A percentile compares a stretch with the other conserved stretches of the same genome.
Evolutionary conservation across 2,888 invertebrate genomes (phyloP).

Genomic region (Trachelus iudaicus): DNA sequence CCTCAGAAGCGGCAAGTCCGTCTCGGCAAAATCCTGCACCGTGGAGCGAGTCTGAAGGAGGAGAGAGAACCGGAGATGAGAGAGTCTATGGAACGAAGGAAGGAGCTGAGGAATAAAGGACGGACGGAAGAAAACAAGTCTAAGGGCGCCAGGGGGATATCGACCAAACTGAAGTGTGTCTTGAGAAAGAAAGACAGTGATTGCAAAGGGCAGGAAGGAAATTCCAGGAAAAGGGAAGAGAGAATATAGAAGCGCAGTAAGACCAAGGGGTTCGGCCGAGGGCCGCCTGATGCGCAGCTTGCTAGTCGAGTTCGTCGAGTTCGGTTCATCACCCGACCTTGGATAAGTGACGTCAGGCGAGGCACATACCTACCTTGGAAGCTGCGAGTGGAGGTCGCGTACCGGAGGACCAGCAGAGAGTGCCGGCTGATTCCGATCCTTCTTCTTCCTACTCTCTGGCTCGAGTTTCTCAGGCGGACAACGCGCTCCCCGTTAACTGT

Average conservation of each 20-base stretch:
- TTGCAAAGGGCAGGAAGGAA: neutral
- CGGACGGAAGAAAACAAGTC: slow-evolving; percentile 4
- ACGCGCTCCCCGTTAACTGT: neutral
- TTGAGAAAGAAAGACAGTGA: neutral
- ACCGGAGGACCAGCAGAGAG: neutral
- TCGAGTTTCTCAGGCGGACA: neutral
- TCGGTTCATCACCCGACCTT: slow-evolving; percentile 60
- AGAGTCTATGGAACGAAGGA: neutral
- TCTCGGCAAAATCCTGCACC: neutral
- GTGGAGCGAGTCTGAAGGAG: neutral
- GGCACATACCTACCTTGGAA: slow-evolving; percentile 50
- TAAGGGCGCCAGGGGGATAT: slow-evolving; percentile 31
- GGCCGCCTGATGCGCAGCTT: neutral
- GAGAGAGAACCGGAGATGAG: neutral
- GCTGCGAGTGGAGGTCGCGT: slow-evolving; percentile 47
- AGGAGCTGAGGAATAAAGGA: neutral
- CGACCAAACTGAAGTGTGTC: slow-evolving; percentile 37
- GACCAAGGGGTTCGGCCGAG: neutral
- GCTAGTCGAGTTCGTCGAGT: slow-evolving; percentile 15
- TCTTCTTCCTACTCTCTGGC: neutral
- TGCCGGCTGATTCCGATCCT: neutral
- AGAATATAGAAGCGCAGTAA: slow-evolving; percentile 17
- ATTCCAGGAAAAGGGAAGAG: slow-evolving; percentile 6
- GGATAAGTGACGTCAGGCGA: slow-evolving; percentile 56
- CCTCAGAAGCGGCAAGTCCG: neutral